These are phyloP conservation scores for Andrena fulva DNA, from an alignment of 2,888 invertebrate species.

Conservation along the genomic window DNA sequence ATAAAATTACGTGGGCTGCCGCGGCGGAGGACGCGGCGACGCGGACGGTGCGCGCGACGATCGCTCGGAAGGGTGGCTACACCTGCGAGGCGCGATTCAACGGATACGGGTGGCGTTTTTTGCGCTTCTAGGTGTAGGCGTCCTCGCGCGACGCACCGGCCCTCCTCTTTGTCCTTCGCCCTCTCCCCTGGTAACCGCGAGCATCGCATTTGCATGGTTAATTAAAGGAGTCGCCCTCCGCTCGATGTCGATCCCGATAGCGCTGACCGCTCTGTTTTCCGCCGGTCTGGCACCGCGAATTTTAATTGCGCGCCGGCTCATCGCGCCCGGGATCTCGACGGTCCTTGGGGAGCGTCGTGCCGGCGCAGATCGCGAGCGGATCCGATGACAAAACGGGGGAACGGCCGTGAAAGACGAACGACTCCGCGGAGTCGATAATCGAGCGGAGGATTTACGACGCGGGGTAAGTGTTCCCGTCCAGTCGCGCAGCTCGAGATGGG, in stretches of 20 bases:
- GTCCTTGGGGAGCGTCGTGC: constrained; percentile 1
- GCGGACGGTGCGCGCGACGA: constrained; percentile 16
- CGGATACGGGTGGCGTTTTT: constrained; percentile 56
- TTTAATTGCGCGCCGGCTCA: constrained; percentile 52
- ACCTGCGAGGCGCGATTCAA: constrained; percentile 65
- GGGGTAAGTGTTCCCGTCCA: constrained; percentile 2
- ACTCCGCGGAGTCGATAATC: neutral
- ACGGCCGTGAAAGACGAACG: constrained; percentile 2
- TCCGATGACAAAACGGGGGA: neutral
- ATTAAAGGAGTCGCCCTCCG: constrained; percentile 63
- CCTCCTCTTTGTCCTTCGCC: constrained; percentile 28
- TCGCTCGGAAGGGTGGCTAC: constrained; percentile 53
- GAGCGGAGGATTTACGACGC: neutral
- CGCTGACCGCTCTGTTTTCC: constrained; percentile 52
- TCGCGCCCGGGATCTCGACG: neutral
- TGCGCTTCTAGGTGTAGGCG: constrained; percentile 71
- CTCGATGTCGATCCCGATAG: constrained; percentile 61
- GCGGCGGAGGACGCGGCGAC: constrained; percentile 7
- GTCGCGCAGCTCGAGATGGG: neutral
- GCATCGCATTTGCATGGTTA: constrained; percentile 76
- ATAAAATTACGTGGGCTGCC: constrained; percentile 58
- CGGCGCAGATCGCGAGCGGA: neutral
- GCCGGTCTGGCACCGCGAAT: constrained; percentile 52
- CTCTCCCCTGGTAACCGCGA: constrained; percentile 13
- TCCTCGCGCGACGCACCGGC: constrained; percentile 56